Percentiles rank a stretch among this genome's conserved stretches.
Evolutionary conservation across 2,888 invertebrate genomes (phyloP).

Genomic region (Stenotaenia linearis): DNA sequence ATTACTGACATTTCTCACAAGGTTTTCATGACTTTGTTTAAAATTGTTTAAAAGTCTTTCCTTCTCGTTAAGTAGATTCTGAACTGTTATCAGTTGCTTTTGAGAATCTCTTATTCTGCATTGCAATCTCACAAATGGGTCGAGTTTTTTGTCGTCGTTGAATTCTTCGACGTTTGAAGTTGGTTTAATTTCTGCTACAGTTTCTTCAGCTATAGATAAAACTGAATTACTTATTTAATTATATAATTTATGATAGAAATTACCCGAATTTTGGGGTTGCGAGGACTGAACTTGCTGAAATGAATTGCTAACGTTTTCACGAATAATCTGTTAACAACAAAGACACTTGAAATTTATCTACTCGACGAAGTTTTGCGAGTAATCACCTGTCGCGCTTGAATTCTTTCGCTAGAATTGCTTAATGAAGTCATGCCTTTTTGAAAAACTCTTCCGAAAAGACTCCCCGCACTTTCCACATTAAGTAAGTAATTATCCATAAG

Average conservation of each 20-base stretch:
- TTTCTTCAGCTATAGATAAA: background rate
- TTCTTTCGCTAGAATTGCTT: no score
- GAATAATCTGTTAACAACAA: no score
- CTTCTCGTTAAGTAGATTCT: background rate
- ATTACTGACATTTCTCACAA: background rate
- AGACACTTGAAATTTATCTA: no score
- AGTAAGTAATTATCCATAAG: no score
- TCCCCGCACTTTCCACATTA: no score
- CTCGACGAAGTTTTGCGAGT: no score
- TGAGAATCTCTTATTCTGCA: no score
- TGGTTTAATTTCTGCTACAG: background rate
- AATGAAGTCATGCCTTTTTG: no score
- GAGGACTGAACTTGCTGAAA: background rate
- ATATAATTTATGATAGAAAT: background rate
- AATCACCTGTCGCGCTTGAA: no score
- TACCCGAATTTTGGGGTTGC: background rate
- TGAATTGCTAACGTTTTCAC: background rate
- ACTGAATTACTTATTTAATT: background rate
- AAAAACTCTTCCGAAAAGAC: no score
- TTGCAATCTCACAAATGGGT: background rate
- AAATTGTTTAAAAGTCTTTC: background rate
- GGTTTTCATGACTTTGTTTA: background rate
- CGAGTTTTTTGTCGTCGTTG: background rate
- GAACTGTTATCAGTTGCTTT: no score
- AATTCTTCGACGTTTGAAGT: background rate